Percentiles rank a stretch among this genome's conserved stretches.
Evolutionary conservation across 2,797 vertebrate species (phyloP).

Genomic region (Danio kyathit): DNA sequence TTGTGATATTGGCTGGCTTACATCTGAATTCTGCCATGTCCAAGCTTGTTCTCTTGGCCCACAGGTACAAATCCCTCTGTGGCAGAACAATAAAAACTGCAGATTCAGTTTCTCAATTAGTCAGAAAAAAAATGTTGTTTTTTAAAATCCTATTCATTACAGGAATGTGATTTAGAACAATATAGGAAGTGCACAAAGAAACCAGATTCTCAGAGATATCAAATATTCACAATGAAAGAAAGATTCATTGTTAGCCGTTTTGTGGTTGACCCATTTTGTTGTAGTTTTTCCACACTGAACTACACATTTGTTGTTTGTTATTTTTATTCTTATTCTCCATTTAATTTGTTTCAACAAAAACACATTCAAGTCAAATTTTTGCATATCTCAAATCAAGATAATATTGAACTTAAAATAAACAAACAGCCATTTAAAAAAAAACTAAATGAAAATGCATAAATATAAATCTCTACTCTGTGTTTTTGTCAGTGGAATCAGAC

Average conservation of each 20-base stretch:
- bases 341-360: slow-evolving; percentile 23
- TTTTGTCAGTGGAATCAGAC: slow-evolving; percentile 38
- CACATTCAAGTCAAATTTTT: neutral
- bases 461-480: slow-evolving; percentile 24
- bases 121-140: neutral
- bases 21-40: slow-evolving; percentile 64
- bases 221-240: neutral
- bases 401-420: neutral
- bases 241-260: neutral
- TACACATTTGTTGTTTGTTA: neutral
- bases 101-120: neutral
- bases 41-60: slow-evolving; percentile 58
- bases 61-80: slow-evolving; percentile 86
- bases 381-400: slow-evolving; percentile 23
- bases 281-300: neutral
- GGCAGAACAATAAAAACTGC: slow-evolving; percentile 91
- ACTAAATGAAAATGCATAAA: neutral
- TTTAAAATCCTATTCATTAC: neutral
- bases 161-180: neutral
- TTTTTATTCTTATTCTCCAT: neutral
- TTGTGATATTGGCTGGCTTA: slow-evolving; percentile 48
- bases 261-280: neutral
- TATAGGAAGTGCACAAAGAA: neutral
- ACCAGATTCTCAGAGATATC: neutral
- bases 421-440: neutral